A percentile compares a stretch with the other conserved stretches of the same genome.
Evolutionary conservation across 2,797 vertebrate species (phyloP).

Genomic region (Hoplostethus mediterraneus): DNA sequence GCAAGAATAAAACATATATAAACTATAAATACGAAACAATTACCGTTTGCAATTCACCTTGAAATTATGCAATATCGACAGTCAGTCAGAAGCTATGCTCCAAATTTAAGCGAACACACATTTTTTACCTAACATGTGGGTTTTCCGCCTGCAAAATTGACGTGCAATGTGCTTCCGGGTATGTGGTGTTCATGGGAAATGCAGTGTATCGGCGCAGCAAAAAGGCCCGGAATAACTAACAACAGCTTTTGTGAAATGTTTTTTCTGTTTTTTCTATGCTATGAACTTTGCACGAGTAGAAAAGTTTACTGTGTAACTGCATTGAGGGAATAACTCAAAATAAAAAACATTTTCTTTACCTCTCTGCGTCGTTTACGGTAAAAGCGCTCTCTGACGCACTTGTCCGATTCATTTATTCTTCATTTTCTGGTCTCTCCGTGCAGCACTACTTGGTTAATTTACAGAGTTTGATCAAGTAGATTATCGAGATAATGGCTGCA

Average conservation of each 20-base stretch:
- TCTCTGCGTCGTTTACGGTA: slow-evolving; percentile 39
- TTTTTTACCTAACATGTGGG: slow-evolving; percentile 46
- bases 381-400: background rate
- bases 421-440: too few species aligned
- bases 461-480: rapidly evolving
- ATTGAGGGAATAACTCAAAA: background rate
- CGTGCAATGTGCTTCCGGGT: slow-evolving; percentile 58
- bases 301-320: rapidly evolving
- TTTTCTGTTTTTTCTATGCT: too few species aligned
- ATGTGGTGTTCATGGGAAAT: slow-evolving; percentile 19
- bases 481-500: slow-evolving; percentile 81
- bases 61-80: background rate
- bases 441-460: background rate
- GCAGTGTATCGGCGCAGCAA: slow-evolving; percentile 35
- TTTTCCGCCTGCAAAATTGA: slow-evolving; percentile 6
- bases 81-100: background rate
- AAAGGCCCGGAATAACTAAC: background rate
- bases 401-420: background rate
- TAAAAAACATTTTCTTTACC: background rate
- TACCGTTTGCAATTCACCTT: slow-evolving; percentile 19
- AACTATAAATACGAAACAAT: rapidly evolving
- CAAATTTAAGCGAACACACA: background rate
- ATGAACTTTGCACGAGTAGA: background rate
- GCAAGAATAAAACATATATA: background rate
- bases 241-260: background rate